Evolutionary conservation across 2,888 invertebrate species (phyloP), one percentile per base, ranked within the genome.

Genomic region (Ctenicera cuprea): DNA sequence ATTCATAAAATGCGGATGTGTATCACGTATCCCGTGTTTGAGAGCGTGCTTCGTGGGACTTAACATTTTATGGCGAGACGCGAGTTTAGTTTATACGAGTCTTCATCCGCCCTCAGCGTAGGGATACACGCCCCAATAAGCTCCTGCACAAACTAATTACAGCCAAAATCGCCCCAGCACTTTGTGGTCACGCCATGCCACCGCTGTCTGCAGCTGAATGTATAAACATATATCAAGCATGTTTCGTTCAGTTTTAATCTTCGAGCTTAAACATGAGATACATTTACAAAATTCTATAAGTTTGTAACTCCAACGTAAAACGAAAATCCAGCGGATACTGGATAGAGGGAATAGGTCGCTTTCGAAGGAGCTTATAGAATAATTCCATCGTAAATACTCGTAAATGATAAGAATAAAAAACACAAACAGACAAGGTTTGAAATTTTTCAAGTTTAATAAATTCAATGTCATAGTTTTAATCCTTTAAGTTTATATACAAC

Each of bases 121-220:
- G 20, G 38, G 14, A 66, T 66, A 66, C 66, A 66, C 66, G 66
- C 52, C 52, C 54, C 66, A 66, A 66, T 66, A 65, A 65, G 65
- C 65, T 52, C 38, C 22, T 66, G 66, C 20, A 50, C 66, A 66
- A 66, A 66, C 66, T 66, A 66, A 66, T 66, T 66, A 66, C 38
- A 43, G 20, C n/a, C 52, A 66, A 66, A 66, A 64, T 66, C 66
- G 33, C 50, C 11, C 50, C 33, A 26, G 30, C 30, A 63, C 45
- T 30, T 14, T 41, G 33, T 54, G 66, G 66, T 66, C 66, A 66
- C 66, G 38, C 48, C 14, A 57, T 41, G 41, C 37, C 57, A 12
- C 48, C 48, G 9, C 48, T 18, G 16, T 48, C 20, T 48, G 18
- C 48, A 48, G 48, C 9, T 20, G 48, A 48, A 48, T 48, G 48